A percentile compares a stretch with the other conserved stretches of the same genome.
phyloP scores from a whole-genome alignment of 2,113 vertebrate genomes.

The Atherinomorus stipes region DNA sequence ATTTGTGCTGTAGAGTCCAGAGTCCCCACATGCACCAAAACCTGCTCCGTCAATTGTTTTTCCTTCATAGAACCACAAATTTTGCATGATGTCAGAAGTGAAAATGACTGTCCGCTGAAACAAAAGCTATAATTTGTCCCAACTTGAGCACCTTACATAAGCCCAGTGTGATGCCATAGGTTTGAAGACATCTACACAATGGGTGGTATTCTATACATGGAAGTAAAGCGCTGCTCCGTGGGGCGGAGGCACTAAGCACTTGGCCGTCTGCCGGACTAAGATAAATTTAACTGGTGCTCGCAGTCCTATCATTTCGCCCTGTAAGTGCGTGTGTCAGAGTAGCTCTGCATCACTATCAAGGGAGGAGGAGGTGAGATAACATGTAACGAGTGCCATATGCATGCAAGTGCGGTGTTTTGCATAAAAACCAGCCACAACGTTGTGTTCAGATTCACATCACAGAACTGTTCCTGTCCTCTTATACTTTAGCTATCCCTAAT shows the following conservation, averaged over 20 bases:
- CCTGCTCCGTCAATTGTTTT: background rate
- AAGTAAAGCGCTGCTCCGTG: conserved; percentile 23
- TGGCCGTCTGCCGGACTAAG: conserved; percentile 40
- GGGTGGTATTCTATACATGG: conserved; percentile 25
- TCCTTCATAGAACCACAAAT: background rate
- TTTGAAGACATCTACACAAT: conserved; percentile 8
- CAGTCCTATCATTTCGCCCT: conserved; percentile 4
- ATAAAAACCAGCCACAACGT: background rate
- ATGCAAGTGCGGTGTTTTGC: background rate
- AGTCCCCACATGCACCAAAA: background rate
- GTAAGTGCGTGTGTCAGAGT: conserved; percentile 2
- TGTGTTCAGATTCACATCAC: background rate
- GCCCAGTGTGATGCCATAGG: background rate
- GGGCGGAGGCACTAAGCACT: conserved; percentile 55
- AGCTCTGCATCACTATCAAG: background rate
- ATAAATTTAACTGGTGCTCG: conserved; percentile 57
- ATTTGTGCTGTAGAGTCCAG: background rate
- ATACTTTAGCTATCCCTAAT: background rate
- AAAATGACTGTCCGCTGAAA: conserved; percentile 11
- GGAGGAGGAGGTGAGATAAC: conserved; percentile 21
- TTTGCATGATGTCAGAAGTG: conserved; percentile 11
- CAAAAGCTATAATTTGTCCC: conserved; percentile 28
- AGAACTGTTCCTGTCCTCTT: too few species aligned
- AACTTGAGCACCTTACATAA: conserved; percentile 11
- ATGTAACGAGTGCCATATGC: background rate